Base-by-base conservation (phyloP, 2,888 invertebrate species). In the Aleiodes leptofemur region DNA sequence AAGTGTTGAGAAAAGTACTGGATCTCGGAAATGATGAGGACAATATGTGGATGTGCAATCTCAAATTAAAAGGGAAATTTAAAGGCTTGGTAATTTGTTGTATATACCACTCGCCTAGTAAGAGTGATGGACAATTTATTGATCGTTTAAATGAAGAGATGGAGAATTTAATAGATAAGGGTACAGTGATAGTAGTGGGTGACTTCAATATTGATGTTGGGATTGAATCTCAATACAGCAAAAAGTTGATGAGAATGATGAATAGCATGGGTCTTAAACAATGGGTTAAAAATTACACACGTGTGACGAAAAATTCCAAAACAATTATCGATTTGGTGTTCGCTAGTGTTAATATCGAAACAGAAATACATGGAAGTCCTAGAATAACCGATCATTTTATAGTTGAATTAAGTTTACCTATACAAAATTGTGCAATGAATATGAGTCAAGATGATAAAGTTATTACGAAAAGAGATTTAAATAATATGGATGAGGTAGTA, bases 91-190 rank as follows among this genome's bases (percentile, higher is more conserved):
- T 69, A 5, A 69, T 76, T 1, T 43, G 56, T 2, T 43, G 56
- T 16, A 29, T 71, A 11, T 74, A 72, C 48, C 71, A 71, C 9
- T 76, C 75, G 1, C 75, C 72, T 6, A 76, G 55, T 48, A 9
- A 38, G 43, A 76, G 75, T 29, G 57, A 72, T 64, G 72, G 75
- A 23, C 6, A 31, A 38, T 73, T 76, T 56, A 55, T 76, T 5
- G 51, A 70, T 14, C 0, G 55, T 29, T 11, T 71, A 4, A 43
- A 43, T 16, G 38, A 29, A 56, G 57, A 64, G 61, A 23, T 61
- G 14, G 76, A 73, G 9, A 23, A 66, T 3, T 14, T 76, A 14
- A 61, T 56, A 16, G 61, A 56, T 34, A n/a, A 16, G 29, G 69
- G 66, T 43, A 55, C 51, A 31, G 31, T 57, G 43, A 70, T 70